A percentile compares a stretch with the other conserved stretches of the same genome.
Conservation (phyloP, 2,797 vertebrate genomes). For the Clarias laeviceps region DNA sequence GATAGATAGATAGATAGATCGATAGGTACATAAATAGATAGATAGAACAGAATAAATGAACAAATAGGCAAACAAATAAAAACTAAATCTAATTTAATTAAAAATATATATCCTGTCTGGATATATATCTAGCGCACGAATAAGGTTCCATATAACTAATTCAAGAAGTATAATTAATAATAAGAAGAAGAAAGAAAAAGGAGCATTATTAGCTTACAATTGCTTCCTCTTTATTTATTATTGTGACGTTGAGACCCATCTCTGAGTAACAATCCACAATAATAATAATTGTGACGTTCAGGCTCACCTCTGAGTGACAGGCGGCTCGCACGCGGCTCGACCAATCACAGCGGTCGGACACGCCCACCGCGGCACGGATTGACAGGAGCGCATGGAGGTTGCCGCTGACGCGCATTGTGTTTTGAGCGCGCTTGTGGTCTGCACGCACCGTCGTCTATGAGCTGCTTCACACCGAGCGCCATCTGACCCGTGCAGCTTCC, state of each 20-base stretch:
- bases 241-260: no score
- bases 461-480: background rate
- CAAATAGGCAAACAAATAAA: no score
- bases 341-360: slow-evolving; percentile 29
- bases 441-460: background rate
- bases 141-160: background rate
- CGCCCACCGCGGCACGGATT: slow-evolving; percentile 11
- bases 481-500: background rate
- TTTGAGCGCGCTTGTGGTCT: background rate
- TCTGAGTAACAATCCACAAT: background rate
- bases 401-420: background rate
- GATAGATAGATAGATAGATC: slow-evolving; percentile 13
- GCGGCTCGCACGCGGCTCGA: background rate
- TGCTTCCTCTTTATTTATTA: no score
- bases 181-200: background rate
- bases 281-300: slow-evolving; percentile 8
- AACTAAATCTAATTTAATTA: no score
- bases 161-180: background rate
- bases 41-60: background rate
- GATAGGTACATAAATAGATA: slow-evolving; percentile 6
- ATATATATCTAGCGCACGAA: no score
- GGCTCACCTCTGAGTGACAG: background rate
- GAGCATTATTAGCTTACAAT: no score
- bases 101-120: no score
- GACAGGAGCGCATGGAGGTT: slow-evolving; percentile 14